Conservation (phyloP, 30 jellyfish, hydroid and myxozoan genomes). For the Aurelia coerulea region DNA sequence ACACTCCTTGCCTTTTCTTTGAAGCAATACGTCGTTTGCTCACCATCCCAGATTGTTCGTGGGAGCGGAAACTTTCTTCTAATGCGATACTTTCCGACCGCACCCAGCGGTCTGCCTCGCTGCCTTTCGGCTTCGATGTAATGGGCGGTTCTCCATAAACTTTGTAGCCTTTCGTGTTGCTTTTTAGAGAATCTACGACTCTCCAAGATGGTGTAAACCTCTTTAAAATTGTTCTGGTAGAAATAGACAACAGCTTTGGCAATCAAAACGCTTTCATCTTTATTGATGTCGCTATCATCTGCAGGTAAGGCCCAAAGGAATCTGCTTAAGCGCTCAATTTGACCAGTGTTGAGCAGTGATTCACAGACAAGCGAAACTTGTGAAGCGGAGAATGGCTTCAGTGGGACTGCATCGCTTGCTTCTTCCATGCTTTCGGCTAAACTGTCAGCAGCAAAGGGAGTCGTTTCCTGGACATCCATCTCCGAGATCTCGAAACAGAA, state of each 20-base stretch:
- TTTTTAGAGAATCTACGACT: conserved; percentile 59
- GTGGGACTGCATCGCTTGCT: conserved; percentile 2
- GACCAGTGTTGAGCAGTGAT: conserved; percentile 77
- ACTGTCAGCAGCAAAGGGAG: background rate
- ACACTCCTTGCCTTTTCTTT: conserved; percentile 76
- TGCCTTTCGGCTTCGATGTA: conserved; percentile 92
- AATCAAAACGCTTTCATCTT: conserved; percentile 60
- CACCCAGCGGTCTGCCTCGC: conserved; percentile 87
- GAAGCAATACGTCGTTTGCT: conserved; percentile 85
- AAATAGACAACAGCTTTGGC: conserved; percentile 78
- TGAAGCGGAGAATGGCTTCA: conserved; percentile 63
- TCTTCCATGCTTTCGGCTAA: background rate
- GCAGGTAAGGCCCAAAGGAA: conserved; percentile 91
- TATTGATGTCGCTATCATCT: conserved; percentile 46
- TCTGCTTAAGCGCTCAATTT: conserved; percentile 80
- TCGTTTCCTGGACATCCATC: conserved; percentile 16
- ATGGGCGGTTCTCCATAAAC: conserved; percentile 88
- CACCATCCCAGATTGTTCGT: conserved; percentile 98
- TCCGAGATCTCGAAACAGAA: background rate
- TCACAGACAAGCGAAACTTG: conserved; percentile 83
- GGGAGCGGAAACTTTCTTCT: conserved; percentile 94
- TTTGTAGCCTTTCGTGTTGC: conserved; percentile 87
- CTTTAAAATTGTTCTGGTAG: conserved; percentile 71
- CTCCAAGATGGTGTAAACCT: conserved; percentile 72
- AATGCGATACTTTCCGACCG: conserved; percentile 94